Evolutionary conservation across 1,140 invertebrate genomes (phyloP).

Genomic region (Brachystomella parvula): DNA sequence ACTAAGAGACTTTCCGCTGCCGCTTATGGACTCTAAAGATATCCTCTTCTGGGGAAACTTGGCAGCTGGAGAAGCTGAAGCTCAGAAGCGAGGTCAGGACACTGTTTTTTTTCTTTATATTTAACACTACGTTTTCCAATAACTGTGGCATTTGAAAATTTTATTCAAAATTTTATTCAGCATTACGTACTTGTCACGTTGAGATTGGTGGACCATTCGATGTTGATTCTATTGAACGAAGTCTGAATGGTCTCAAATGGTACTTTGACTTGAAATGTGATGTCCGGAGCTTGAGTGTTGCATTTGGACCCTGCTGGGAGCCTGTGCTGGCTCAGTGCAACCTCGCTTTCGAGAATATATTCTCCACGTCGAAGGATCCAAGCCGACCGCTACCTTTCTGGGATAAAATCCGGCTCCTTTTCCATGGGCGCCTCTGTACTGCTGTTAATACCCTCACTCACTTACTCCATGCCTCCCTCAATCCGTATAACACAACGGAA

Average conservation of each 20-base stretch:
- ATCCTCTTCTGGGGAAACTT: constrained; percentile 81
- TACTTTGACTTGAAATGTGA: constrained; percentile 97
- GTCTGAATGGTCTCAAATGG: constrained; percentile 91
- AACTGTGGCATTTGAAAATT: not conserved
- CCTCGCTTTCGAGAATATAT: constrained; percentile 73
- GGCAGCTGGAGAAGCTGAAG: constrained; percentile 78
- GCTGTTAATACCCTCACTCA: constrained; percentile 77
- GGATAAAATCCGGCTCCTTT: constrained; percentile 89
- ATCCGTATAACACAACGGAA: constrained; percentile 98
- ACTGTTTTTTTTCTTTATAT: constrained; percentile 22
- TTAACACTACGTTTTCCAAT: constrained; percentile 6
- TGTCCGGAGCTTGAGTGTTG: constrained; percentile 75
- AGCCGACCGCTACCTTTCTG: constrained; percentile 89
- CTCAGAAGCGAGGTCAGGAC: constrained; percentile 69
- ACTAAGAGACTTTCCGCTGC: constrained; percentile 92
- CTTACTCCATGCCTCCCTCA: constrained; percentile 83
- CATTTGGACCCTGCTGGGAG: constrained; percentile 98
- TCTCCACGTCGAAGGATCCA: constrained; percentile 80
- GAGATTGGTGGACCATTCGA: constrained; percentile 49
- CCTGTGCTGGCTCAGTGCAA: constrained; percentile 93
- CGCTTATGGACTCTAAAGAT: constrained; percentile 70
- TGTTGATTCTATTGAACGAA: constrained; percentile 49
- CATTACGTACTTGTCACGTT: constrained; percentile 45
- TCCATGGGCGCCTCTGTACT: constrained; percentile 86
- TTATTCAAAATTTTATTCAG: constrained; percentile 42